These are phyloP conservation scores for Heliconius sara DNA, from an alignment of 2,888 invertebrate genomes.

Conservation along the genomic window DNA sequence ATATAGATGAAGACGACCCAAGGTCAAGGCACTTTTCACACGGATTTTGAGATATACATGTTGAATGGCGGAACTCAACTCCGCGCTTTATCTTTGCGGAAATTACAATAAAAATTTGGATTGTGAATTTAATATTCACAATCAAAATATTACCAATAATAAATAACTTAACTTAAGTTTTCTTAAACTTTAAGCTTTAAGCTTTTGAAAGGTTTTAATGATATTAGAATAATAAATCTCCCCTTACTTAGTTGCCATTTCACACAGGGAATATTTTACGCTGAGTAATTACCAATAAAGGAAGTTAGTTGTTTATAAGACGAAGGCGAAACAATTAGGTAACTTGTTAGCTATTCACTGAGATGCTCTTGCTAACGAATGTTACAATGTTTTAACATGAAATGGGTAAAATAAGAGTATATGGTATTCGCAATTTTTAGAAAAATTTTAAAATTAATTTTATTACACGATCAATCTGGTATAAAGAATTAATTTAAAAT, in stretches of 20 bases:
- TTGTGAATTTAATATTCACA: no score
- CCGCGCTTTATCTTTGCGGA: neutral
- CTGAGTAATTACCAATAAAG: slow-evolving; percentile 68
- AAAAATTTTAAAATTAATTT: neutral
- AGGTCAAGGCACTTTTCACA: no score
- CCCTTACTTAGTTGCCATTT: slow-evolving; percentile 55
- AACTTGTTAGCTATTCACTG: slow-evolving; percentile 64
- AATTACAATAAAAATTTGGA: neutral
- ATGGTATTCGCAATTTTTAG: neutral
- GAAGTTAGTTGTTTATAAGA: slow-evolving; percentile 66
- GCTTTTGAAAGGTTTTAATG: slow-evolving; percentile 51
- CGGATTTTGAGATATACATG: neutral
- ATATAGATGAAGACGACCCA: no score
- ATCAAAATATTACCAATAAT: slow-evolving; percentile 24
- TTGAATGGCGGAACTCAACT: neutral
- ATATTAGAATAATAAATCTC: slow-evolving; percentile 59
- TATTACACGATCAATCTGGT: no score
- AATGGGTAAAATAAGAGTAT: neutral
- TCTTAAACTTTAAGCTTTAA: slow-evolving; percentile 21
- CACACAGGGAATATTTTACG: slow-evolving; percentile 77
- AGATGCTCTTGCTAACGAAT: slow-evolving; percentile 47
- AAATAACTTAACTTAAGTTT: slow-evolving; percentile 28
- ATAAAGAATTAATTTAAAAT: neutral
- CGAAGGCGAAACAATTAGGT: slow-evolving; percentile 63
- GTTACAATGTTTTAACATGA: slow-evolving; percentile 28